Evolutionary conservation across 2,113 vertebrate species (phyloP).

Genomic region (Peromyscus californicus): DNA sequence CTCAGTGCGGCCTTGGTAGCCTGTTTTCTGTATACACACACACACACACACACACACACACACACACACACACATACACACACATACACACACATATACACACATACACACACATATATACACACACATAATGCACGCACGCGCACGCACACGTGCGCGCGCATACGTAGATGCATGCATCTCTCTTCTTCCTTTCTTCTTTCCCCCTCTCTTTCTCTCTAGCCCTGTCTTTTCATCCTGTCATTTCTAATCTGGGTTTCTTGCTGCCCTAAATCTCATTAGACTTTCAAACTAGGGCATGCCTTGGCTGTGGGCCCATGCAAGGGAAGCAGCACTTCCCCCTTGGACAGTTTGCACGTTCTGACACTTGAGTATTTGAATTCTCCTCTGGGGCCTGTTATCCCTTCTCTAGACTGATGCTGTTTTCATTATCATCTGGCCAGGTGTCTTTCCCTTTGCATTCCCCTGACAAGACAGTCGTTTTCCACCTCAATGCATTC

Average conservation of each 20-base stretch:
- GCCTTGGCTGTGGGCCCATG: not conserved
- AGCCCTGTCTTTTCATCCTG: not conserved
- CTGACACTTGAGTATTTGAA: constrained; percentile 69
- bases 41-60: not conserved
- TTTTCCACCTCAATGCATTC: constrained; percentile 52
- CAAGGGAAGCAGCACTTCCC: constrained; percentile 42
- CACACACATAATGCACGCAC: not conserved
- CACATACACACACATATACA: accelerated
- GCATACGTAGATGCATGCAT: too few species aligned
- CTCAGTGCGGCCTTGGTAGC: not conserved
- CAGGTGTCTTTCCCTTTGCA: constrained; percentile 51
- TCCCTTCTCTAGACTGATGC: not conserved
- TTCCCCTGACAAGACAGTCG: not conserved
- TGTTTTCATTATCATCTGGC: constrained; percentile 65
- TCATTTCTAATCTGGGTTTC: not conserved
- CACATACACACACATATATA: accelerated
- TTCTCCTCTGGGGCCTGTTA: not conserved
- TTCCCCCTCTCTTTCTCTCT: not conserved
- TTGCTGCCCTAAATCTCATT: constrained; percentile 69
- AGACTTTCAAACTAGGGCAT: constrained; percentile 44
- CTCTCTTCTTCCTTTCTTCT: not conserved
- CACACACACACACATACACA: accelerated
- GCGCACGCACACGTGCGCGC: too few species aligned
- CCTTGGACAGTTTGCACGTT: constrained; percentile 54
- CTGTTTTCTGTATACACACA: not conserved